A percentile compares a stretch with the other conserved stretches of the same genome.
These are phyloP conservation scores for Eptatretus atami DNA, from an alignment of 2,797 vertebrate genomes.

Conservation along the genomic window DNA sequence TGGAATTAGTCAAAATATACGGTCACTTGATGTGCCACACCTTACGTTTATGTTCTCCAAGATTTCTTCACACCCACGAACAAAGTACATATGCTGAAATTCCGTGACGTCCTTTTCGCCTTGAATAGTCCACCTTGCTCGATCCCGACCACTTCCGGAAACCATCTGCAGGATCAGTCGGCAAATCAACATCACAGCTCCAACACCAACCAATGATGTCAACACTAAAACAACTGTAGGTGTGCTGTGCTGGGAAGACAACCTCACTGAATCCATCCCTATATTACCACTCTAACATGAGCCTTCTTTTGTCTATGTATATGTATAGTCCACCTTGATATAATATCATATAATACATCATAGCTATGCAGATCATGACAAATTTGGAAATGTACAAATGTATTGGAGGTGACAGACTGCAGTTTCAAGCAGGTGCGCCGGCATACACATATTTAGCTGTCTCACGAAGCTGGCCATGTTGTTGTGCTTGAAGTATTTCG, in stretches of 20 bases:
- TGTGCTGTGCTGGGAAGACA: too few relatives aligned
- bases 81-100: slow-evolving; percentile 62
- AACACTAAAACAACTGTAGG: too few relatives aligned
- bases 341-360: too few relatives aligned
- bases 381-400: background rate
- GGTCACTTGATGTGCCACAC: slow-evolving; percentile 16
- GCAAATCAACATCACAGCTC: too few relatives aligned
- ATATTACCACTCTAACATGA: too few relatives aligned
- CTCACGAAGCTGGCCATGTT: slow-evolving; percentile 92
- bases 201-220: too few relatives aligned
- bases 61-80: slow-evolving; percentile 43
- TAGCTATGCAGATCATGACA: too few relatives aligned
- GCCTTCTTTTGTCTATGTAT: too few relatives aligned
- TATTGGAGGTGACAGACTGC: background rate
- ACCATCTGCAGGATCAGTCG: slow-evolving; percentile 24
- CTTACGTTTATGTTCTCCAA: slow-evolving; percentile 85
- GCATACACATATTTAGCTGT: slow-evolving; percentile 82
- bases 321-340: too few relatives aligned
- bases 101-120: slow-evolving; percentile 59
- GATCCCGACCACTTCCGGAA: slow-evolving; percentile 81
- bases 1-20: too few relatives aligned
- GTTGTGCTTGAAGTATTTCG: slow-evolving; percentile 91
- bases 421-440: background rate
- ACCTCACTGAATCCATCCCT: too few relatives aligned
- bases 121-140: slow-evolving; percentile 68